Evolutionary conservation across 2,797 vertebrate species (phyloP).

Genomic region (Scleropages formosus): DNA sequence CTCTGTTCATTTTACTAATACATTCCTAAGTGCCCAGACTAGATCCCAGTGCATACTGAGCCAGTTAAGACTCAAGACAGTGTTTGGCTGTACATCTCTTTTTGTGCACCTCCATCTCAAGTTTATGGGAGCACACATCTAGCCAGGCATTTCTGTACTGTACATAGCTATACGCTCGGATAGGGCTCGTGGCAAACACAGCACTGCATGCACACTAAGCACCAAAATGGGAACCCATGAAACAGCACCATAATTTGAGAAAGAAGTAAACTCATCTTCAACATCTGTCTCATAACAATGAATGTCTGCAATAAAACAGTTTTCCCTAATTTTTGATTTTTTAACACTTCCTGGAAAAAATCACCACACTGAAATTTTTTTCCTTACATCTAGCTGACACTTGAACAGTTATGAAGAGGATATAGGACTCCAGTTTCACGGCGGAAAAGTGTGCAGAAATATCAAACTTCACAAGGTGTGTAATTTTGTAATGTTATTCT

Average conservation of each 20-base stretch:
- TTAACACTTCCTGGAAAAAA: slow-evolving; percentile 13
- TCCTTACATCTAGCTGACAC: slow-evolving; percentile 16
- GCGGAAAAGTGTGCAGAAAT: no score
- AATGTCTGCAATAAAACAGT: slow-evolving; percentile 25
- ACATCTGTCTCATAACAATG: slow-evolving; percentile 20
- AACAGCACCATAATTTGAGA: slow-evolving; percentile 28
- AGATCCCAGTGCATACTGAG: background rate
- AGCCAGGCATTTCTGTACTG: slow-evolving; percentile 23
- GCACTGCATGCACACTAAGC: slow-evolving; percentile 36
- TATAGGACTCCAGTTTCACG: slow-evolving; percentile 12
- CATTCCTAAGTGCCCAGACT: slow-evolving; percentile 1
- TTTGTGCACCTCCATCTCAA: no score
- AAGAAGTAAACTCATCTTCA: slow-evolving; percentile 31
- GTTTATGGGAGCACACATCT: slow-evolving; percentile 15
- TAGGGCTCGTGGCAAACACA: slow-evolving; percentile 31
- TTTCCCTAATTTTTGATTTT: background rate
- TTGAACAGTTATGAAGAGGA: slow-evolving; percentile 31
- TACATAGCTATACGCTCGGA: slow-evolving; percentile 35
- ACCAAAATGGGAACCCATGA: slow-evolving; percentile 37
- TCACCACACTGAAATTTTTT: slow-evolving; percentile 29
- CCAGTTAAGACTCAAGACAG: background rate
- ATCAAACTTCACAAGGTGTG: no score
- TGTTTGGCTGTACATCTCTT: background rate
- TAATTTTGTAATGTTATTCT: no score
- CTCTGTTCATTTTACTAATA: slow-evolving; percentile 5